Conservation (phyloP, 2,797 vertebrate species). For the Phrynocephalus vlangalii region DNA sequence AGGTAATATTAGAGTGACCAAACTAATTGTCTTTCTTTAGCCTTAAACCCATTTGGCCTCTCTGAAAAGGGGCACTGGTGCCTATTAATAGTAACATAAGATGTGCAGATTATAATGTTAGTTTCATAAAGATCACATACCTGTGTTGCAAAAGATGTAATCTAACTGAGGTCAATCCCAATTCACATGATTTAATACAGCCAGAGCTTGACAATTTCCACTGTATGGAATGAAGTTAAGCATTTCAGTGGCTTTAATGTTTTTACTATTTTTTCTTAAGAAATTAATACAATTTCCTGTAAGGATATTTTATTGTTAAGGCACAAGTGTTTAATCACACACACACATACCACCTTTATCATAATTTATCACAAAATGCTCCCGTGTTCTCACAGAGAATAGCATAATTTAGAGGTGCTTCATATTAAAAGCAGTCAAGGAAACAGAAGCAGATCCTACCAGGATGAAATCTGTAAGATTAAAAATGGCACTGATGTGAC, state of each 20-base stretch:
- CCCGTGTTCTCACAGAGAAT: no score
- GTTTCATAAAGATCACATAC: not conserved
- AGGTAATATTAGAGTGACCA: not conserved
- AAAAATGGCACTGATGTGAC: not conserved
- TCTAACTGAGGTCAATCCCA: not conserved
- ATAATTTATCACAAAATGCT: not conserved
- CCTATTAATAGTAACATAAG: not conserved
- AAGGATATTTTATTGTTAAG: not conserved
- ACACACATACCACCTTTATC: not conserved
- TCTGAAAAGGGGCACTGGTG: not conserved
- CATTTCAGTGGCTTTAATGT: not conserved
- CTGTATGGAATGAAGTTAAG: not conserved
- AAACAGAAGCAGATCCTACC: no score
- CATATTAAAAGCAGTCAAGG: no score
- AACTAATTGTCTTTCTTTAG: not conserved
- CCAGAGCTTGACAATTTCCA: not conserved
- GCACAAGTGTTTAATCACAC: not conserved
- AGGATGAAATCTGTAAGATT: no score
- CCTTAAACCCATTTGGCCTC: not conserved
- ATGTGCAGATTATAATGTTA: not conserved
- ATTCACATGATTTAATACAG: not conserved
- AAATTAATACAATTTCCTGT: not conserved
- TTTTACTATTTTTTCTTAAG: not conserved
- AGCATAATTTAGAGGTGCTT: no score
- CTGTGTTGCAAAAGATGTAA: not conserved